A percentile compares a stretch with the other conserved stretches of the same genome.
These are phyloP conservation scores for Hylia prasina DNA, from an alignment of 2,113 vertebrate genomes.

Conservation along the genomic window DNA sequence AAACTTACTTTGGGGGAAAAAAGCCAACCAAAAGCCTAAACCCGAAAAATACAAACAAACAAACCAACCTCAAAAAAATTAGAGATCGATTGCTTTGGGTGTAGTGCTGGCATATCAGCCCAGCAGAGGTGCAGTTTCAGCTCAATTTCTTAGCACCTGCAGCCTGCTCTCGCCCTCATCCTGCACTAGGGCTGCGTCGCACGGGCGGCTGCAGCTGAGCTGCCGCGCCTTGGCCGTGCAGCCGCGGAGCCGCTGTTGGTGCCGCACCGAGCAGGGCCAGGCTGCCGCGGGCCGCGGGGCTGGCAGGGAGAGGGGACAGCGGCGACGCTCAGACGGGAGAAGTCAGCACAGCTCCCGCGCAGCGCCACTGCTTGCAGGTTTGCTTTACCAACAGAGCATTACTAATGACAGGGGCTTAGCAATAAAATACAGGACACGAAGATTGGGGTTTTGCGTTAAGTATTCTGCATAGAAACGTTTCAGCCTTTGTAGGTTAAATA, in stretches of 20 bases:
- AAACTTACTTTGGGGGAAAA: neutral
- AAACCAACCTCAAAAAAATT: neutral
- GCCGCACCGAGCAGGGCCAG: accelerated
- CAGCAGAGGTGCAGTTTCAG: neutral
- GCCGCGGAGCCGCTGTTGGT: neutral
- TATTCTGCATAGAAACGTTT: neutral
- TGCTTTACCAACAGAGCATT: neutral
- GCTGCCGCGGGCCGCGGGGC: neutral
- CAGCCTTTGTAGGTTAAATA: neutral
- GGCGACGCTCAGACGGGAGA: too few species aligned
- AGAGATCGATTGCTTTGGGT: neutral
- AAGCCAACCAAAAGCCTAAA: neutral
- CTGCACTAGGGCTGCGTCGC: accelerated
- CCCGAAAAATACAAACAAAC: accelerated
- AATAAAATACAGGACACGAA: neutral
- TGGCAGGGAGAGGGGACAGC: accelerated
- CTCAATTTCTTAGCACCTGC: neutral
- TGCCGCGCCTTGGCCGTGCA: accelerated
- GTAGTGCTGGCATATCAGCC: neutral
- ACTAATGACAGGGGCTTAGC: neutral
- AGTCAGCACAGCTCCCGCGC: neutral
- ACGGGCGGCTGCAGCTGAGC: neutral
- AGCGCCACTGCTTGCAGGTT: neutral
- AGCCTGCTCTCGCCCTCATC: accelerated
- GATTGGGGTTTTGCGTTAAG: neutral